phyloP scores from a whole-genome alignment of 2,113 vertebrate genomes.

The Isichthys henryi region DNA sequence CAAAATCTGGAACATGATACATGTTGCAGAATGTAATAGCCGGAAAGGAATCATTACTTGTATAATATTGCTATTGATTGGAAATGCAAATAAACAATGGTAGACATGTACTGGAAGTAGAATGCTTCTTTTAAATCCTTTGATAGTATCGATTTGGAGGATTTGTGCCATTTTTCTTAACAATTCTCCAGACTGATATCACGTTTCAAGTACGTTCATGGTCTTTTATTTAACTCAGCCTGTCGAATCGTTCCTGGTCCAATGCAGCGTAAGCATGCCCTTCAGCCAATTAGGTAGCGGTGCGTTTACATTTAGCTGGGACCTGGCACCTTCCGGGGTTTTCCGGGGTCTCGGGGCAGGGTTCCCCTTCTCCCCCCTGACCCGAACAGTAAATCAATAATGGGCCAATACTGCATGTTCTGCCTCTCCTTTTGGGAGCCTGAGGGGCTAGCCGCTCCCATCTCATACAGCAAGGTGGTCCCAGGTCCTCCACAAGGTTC shows the following conservation, averaged over 20 bases:
- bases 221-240: background rate
- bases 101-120: constrained; percentile 42
- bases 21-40: background rate
- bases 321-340: background rate
- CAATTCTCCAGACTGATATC: constrained; percentile 15
- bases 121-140: constrained; percentile 26
- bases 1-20: constrained; percentile 7
- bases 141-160: background rate
- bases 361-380: background rate
- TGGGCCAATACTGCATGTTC: background rate
- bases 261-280: background rate
- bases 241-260: background rate
- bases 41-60: constrained; percentile 13
- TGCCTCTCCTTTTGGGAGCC: background rate
- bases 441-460: background rate
- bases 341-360: background rate
- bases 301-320: background rate
- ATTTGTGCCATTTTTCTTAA: constrained; percentile 46
- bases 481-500: background rate
- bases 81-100: constrained; percentile 45
- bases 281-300: background rate
- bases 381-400: background rate
- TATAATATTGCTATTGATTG: constrained; percentile 33
- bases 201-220: constrained; percentile 1
- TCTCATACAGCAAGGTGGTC: background rate